Base-by-base conservation (phyloP, 2,888 invertebrate genomes). In the Carpatolechia fugitivella region DNA sequence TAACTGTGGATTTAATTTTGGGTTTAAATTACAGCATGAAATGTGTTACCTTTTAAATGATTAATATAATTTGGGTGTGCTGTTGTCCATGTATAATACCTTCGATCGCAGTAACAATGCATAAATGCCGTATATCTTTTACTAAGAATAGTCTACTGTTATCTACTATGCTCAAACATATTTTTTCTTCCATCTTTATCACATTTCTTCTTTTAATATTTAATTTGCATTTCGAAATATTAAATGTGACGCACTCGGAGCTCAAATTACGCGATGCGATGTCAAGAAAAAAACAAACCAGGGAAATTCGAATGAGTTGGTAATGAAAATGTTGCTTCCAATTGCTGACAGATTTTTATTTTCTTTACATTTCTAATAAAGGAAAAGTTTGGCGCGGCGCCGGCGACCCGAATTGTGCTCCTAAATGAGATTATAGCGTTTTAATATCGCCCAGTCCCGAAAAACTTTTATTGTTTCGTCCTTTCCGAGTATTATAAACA, bases 381-480 rank as follows among this genome's bases (percentile, higher is more conserved):
- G 70, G 78, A 67, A 77, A 80, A 78, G 76, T 77, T 64, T 31
- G 66, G 64, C 61, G 64, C 63, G 69, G 62, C 69, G 69, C 65
- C 68, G 65, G 59, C 72, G 76, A 74, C 76, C 76, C 77, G 72
- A 65, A 72, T 74, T 69, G 68, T 69, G 69, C 66, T 63, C 68
- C 71, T 68, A 70, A 78, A 80, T 71, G 72, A 78, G 85, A 86
- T 87, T 85, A 87, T 84, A 69, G 72, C 81, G 76, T 81, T 86
- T 86, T 84, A 86, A 87, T 87, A 86, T 83, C 72, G 79, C 80
- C 76, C 69, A 74, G 79, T 69, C 72, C 73, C 68, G 67, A 69
- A 70, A 76, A 87, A 84, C 77, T 87, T 85, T 84, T 84, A 85
- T 86, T 85, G 83, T 87, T 80, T 80, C 74, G 72, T 69, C 73